Conservation (phyloP, 2,113 vertebrate species). For the Scomber japonicus region DNA sequence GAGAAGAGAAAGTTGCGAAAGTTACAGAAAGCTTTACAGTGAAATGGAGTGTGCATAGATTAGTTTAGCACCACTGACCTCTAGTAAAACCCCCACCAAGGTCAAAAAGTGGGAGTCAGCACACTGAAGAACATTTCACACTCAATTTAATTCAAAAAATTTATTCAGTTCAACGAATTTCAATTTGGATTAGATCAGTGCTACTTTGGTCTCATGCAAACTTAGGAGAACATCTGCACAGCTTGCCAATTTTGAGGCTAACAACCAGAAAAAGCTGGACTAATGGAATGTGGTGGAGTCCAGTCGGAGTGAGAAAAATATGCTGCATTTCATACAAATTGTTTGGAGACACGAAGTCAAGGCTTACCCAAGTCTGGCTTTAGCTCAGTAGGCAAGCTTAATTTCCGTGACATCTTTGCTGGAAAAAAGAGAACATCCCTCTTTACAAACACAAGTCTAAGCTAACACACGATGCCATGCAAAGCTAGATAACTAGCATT, state of each 20-base stretch:
- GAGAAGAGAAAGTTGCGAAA: slow-evolving; percentile 72
- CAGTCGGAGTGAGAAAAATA: slow-evolving; percentile 63
- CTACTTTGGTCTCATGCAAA: slow-evolving; percentile 75
- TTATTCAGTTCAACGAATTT: slow-evolving; percentile 31
- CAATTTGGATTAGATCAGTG: slow-evolving; percentile 67
- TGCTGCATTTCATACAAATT: slow-evolving; percentile 68
- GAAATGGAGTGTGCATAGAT: slow-evolving; percentile 67
- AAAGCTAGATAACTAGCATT: slow-evolving; percentile 73
- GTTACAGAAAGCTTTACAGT: slow-evolving; percentile 67
- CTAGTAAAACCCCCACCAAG: slow-evolving; percentile 39
- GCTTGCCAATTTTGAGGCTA: slow-evolving; percentile 72
- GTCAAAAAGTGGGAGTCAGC: slow-evolving; percentile 39
- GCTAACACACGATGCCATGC: slow-evolving; percentile 84
- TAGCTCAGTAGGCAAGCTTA: slow-evolving; percentile 99
- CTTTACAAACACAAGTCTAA: slow-evolving; percentile 89
- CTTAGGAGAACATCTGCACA: slow-evolving; percentile 59
- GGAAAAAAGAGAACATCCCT: slow-evolving; percentile 95
- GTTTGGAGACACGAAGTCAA: slow-evolving; percentile 84
- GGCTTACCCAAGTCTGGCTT: slow-evolving; percentile 99
- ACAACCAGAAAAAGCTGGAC: slow-evolving; percentile 68
- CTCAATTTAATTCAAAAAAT: slow-evolving; percentile 44
- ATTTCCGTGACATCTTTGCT: slow-evolving; percentile 99
- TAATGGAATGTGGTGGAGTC: slow-evolving; percentile 70
- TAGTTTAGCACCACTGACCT: slow-evolving; percentile 75
- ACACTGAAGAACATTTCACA: slow-evolving; percentile 24